Evolutionary conservation across 2,797 vertebrate genomes (phyloP).

Genomic region (Cyclura pinguis): DNA sequence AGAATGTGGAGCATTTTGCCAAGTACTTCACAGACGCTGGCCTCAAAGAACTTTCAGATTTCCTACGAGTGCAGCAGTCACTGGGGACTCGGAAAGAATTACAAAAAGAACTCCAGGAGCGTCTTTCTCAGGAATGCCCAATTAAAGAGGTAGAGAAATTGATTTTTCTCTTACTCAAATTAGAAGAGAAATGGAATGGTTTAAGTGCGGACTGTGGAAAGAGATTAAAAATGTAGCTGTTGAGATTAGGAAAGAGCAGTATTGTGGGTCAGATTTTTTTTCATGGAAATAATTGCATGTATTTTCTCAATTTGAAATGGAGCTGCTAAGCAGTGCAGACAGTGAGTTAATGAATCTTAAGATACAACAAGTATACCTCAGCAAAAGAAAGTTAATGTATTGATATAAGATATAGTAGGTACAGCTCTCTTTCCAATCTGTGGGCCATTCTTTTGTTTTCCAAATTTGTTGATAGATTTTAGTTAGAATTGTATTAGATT

Average conservation of each 20-base stretch:
- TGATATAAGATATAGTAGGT: too few species aligned
- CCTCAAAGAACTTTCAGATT: slow-evolving; percentile 92
- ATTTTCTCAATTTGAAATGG: too few species aligned
- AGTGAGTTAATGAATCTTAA: too few species aligned
- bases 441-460: too few species aligned
- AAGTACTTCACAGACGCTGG: slow-evolving; percentile 92
- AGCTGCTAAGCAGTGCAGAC: too few species aligned
- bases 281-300: too few species aligned
- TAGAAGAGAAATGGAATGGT: background rate
- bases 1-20: slow-evolving; percentile 93
- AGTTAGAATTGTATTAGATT: too few species aligned
- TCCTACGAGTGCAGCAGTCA: slow-evolving; percentile 88
- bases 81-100: slow-evolving; percentile 93
- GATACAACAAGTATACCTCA: too few species aligned
- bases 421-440: too few species aligned
- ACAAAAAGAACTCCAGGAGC: slow-evolving; percentile 92
- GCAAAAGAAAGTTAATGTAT: too few species aligned
- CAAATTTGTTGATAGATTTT: too few species aligned
- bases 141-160: slow-evolving; percentile 86
- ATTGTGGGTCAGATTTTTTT: too few species aligned
- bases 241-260: background rate
- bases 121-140: slow-evolving; percentile 89
- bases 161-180: slow-evolving; percentile 20
- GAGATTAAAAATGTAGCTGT: background rate
- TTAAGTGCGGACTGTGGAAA: background rate